Percentiles rank a stretch among this genome's conserved stretches.
phyloP scores from a whole-genome alignment of 2,888 invertebrate species.

The Ormyrus rosae region DNA sequence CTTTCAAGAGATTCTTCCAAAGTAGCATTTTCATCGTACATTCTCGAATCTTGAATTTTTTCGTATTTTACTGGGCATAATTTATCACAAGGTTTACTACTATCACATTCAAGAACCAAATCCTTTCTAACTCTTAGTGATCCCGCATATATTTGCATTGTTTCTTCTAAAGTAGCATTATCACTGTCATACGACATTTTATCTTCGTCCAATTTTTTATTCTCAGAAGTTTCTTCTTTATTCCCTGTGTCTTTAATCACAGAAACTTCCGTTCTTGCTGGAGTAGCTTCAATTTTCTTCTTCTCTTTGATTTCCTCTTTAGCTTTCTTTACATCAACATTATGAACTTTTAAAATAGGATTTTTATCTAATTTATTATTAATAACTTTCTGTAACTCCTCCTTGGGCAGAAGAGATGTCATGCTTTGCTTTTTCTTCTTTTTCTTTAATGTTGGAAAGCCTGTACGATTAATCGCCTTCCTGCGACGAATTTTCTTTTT shows the following conservation, averaged over 20 bases:
- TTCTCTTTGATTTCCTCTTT: constrained; percentile 47
- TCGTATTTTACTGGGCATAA: constrained; percentile 70
- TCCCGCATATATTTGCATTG: constrained; percentile 58
- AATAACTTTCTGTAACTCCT: constrained; percentile 48
- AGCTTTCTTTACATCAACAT: constrained; percentile 43
- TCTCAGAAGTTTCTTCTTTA: constrained; percentile 27
- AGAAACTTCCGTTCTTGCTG: neutral
- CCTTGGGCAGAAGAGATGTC: constrained; percentile 53
- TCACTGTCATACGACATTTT: constrained; percentile 13
- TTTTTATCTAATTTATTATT: constrained; percentile 53
- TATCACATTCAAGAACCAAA: constrained; percentile 68
- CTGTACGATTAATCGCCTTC: constrained; percentile 90
- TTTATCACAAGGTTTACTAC: constrained; percentile 68
- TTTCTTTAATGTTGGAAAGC: constrained; percentile 89
- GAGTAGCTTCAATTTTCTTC: constrained; percentile 27
- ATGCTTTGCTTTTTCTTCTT: constrained; percentile 83
- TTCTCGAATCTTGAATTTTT: constrained; percentile 70
- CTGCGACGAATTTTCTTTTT: constrained; percentile 81
- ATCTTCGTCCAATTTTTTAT: constrained; percentile 33
- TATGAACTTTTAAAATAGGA: constrained; percentile 41
- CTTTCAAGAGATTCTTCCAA: constrained; percentile 71
- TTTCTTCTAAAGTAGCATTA: constrained; percentile 32
- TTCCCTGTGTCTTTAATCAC: constrained; percentile 3
- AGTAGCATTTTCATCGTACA: constrained; percentile 73
- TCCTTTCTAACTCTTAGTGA: constrained; percentile 70